Base-by-base conservation (phyloP, 2,888 invertebrate genomes). In the Caenorhabditis sulstoni region DNA sequence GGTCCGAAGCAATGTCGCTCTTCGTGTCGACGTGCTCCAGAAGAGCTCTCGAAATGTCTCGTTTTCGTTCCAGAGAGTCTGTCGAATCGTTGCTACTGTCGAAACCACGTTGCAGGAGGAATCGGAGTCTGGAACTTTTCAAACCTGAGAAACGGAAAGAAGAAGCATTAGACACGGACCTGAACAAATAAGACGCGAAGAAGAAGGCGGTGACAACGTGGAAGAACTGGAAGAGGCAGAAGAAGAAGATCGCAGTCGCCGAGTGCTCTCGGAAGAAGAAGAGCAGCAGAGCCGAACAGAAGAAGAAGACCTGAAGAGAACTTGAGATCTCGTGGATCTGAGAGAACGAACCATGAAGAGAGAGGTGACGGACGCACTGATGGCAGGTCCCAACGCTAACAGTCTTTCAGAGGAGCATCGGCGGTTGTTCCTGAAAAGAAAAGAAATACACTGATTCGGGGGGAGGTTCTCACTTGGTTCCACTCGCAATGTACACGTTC, bases 21-120 rank as follows among this genome's bases (percentile, higher is more conserved):
- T 76, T 75, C 3, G 79, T 73, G 41, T 76, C 79, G 29, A 79
- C 76, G 44, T 81, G 81, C 39, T 81, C 84, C 23, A 84, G 68
- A 22, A 84, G 73, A 1, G 84, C 84, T 29, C 84, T 55, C 8
- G 81, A 81, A 12, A 84, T 84, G 64, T 84, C 84, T 11, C 84
- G 35, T 49, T 84, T 84, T 14, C 84, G 23, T 49, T 83, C 84
- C 16, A 84, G 67, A 3, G 80, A 79, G 35, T 81, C 64, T n/a
- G 81, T 83, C 2, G 83, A 81, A 44, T 80, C 80, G 50, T 52
- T 52, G 18, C 59, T 37, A 9, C 59, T 37, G 12, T 70, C 75
- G n/a, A 70, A 57, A 3, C 77, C 80, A 7, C 68, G 67, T 62
- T 81, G 79, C 0, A 66, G 62, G 3, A 81, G 75, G 52, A 80